A percentile compares a stretch with the other conserved stretches of the same genome.
Evolutionary conservation across 2,888 invertebrate species (phyloP).

Genomic region (Lasioglossum leucozonium): DNA sequence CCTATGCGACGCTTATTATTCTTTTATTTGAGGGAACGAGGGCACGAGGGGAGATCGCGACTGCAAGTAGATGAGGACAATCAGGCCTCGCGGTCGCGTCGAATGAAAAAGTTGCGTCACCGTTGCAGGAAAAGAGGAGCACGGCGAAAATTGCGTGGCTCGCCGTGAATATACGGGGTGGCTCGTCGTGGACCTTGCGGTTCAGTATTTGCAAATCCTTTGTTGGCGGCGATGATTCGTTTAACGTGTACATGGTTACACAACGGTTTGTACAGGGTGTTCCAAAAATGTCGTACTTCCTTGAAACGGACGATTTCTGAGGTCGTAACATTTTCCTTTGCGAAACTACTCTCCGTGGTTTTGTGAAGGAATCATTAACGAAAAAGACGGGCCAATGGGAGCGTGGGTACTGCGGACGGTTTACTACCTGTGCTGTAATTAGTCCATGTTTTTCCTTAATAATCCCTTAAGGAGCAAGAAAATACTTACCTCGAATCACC

Average conservation of each 20-base stretch:
- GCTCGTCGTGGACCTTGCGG: background rate
- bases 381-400: too few relatives aligned
- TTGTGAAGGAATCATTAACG: too few relatives aligned
- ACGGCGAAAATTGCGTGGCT: constrained; percentile 30
- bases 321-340: too few relatives aligned
- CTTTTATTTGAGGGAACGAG: constrained; percentile 65
- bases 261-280: too few relatives aligned
- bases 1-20: constrained; percentile 63
- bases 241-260: background rate
- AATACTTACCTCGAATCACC: too few relatives aligned
- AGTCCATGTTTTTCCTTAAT: too few relatives aligned
- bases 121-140: constrained; percentile 9
- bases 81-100: constrained; percentile 59
- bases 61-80: constrained; percentile 65
- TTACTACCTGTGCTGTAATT: too few relatives aligned
- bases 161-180: constrained; percentile 25
- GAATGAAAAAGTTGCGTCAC: constrained; percentile 62
- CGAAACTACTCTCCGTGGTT: too few relatives aligned
- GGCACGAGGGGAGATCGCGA: constrained; percentile 49
- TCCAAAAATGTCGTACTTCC: too few relatives aligned
- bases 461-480: too few relatives aligned
- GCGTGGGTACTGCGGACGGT: too few relatives aligned
- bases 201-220: background rate
- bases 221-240: background rate
- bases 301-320: too few relatives aligned